Evolutionary conservation across 2,797 vertebrate species (phyloP).

Genomic region (Pseudochirops corinnae): DNA sequence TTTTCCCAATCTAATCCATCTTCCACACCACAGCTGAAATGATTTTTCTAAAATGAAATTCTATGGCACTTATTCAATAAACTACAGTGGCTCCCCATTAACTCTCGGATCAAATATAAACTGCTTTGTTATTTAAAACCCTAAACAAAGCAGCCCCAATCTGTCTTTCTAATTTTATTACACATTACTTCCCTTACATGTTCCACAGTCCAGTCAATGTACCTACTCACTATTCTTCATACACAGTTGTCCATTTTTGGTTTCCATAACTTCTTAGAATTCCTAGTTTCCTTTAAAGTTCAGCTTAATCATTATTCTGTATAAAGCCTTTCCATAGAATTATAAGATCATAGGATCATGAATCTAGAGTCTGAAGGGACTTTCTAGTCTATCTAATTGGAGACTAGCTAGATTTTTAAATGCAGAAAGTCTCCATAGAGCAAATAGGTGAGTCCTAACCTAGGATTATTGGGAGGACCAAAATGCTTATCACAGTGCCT

Average conservation of each 20-base stretch:
- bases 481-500: neutral
- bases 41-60: neutral
- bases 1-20: neutral
- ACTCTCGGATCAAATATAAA: neutral
- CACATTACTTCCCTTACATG: neutral
- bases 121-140: neutral
- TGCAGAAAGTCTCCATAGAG: neutral
- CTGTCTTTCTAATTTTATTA: neutral
- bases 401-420: neutral
- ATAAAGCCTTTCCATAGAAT: neutral
- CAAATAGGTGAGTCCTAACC: neutral
- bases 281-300: neutral
- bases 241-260: neutral
- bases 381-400: neutral
- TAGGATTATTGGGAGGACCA: neutral
- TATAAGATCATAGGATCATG: too few relatives aligned
- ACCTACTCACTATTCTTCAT: neutral
- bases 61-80: neutral
- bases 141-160: neutral
- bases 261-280: neutral
- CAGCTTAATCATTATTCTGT: neutral
- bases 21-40: neutral
- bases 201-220: neutral
- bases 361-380: too few relatives aligned
- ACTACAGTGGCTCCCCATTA: neutral